Conservation (phyloP, 64 coral and sea anemone genomes). For the Trachythela sp. region DNA sequence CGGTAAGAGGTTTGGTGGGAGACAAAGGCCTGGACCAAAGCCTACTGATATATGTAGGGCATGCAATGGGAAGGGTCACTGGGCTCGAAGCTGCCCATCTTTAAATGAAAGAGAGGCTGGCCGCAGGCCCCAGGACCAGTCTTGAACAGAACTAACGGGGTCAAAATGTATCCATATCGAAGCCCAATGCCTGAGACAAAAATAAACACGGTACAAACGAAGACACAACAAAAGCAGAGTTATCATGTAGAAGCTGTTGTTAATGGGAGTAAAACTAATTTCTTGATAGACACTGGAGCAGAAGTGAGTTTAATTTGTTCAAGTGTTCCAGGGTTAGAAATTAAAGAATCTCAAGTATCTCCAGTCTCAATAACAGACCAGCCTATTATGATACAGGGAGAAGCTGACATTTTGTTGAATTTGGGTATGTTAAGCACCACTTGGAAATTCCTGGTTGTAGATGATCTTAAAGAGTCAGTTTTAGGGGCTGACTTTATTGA, state of each 20-base stretch:
- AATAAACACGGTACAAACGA: too few species aligned
- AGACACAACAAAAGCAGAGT: too few species aligned
- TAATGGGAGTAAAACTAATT: constrained; percentile 20
- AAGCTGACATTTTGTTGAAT: background rate
- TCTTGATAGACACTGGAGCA: constrained; percentile 45
- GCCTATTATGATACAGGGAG: constrained; percentile 35
- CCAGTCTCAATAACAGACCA: constrained; percentile 43
- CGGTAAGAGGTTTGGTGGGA: constrained; percentile 16
- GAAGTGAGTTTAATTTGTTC: constrained; percentile 44
- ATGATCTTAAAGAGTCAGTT: constrained; percentile 41
- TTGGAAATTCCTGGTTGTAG: constrained; percentile 41
- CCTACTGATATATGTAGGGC: constrained; percentile 55
- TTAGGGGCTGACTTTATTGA: constrained; percentile 63
- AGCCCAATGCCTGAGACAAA: constrained; percentile 16
- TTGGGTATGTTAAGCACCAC: constrained; percentile 17
- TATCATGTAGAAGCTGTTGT: constrained; percentile 32
- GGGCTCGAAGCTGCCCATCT: constrained; percentile 55
- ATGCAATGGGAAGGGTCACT: constrained; percentile 54
- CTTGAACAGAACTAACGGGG: constrained; percentile 41
- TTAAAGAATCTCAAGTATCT: constrained; percentile 23
- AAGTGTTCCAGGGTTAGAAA: constrained; percentile 19
- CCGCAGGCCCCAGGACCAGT: constrained; percentile 46
- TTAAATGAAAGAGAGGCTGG: constrained; percentile 66
- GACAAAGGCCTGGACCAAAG: constrained; percentile 42
- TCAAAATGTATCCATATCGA: constrained; percentile 48